Evolutionary conservation across 2,797 vertebrate species (phyloP), one percentile per base, ranked within the genome.

Genomic region (Bryconaethiops microstoma): DNA sequence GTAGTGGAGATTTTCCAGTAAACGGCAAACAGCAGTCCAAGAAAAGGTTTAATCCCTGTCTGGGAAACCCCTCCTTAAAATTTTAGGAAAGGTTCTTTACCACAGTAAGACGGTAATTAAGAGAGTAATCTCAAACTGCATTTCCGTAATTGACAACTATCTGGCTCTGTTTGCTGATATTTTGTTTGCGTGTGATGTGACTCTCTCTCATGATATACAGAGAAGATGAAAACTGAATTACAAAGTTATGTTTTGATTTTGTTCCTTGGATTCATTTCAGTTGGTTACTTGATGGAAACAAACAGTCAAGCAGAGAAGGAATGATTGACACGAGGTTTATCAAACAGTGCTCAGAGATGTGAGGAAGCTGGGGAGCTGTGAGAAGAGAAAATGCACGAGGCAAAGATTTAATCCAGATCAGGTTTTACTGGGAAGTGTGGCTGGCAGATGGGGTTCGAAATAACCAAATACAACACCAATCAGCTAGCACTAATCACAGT

Each of bases 401-500:
- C 10, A 10, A 25, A 29, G 10, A 25, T 69, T 48, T 48, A 69
- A 69, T 8, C 42, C 42, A 52, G 13, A 16, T 12, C 23, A 39
- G 7, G 9, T 17, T 70, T 70, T 50, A 17, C 23, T 17, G 7
- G 17, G 50, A 72, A 29, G 10, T 39, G 21, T 16, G 12, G 12
- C 23, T 52, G 50, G 8, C 50, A 72, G 69, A 55, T 72, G 69
- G 69, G 7, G 23, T n/a, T 54, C 25, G 55, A 35, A 72, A 54
- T 35, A 54, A 2, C 48, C 19, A 23, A 72, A n/a, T 55, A 55
- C 25, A 72, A 50, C 69, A 35, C 69, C 50, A 72, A 39, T 55
- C 69, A 72, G 14, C 12, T 23, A 54, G 25, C 8, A 72, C 50
- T 72, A 72, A 72, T 72, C 50, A 55, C 50, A 54, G 50, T 17